Base-by-base conservation (phyloP, 2,888 invertebrate genomes). In the Capitulum mitella region DNA sequence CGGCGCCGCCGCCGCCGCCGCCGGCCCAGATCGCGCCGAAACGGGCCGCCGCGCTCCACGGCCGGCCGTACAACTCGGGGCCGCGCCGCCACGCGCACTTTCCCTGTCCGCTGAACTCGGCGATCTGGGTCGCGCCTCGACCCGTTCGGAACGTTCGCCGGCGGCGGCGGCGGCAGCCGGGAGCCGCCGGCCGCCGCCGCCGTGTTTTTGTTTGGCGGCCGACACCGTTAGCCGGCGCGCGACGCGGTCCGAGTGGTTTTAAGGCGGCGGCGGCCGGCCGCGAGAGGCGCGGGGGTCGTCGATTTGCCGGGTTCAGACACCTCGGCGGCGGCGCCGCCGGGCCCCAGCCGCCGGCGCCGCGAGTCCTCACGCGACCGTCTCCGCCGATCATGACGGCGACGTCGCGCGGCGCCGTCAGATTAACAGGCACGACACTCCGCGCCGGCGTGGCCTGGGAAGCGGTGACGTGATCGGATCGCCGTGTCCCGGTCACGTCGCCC, bases 161-260 rank as follows among this genome's bases (percentile, higher is more conserved):
- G 54, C 6, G n/a, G 6, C n/a, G 54, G 22, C 22, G 54, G 54
- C 54, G 22, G n/a, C 58, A 6, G 58, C 0, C 58, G 10, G 58
- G n/a, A 29, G n/a, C 29, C n/a, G n/a, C 58, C 58, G 58, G 54
- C 51, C 26, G 43, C 43, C 6, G 43, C 58, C 29, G 29, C 0
- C 85, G 84, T 86, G 34, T 70, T 51, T 80, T 79, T 70, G 51
- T 48, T 75, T 78, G n/a, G 78, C 77, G 79, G 32, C 58, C 77
- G 78, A 29, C 76, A 58, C 92, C 46, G 70, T 70, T 70, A 70
- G 22, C 37, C 19, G 70, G 2, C 26, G 70, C 26, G 19, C 40
- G 37, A 22, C 22, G 40, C 22, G 34, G 64, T 1, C 70, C 8
- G 26, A 26, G 5, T 37, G 70, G 58, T 58, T 12, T 10, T 29